A percentile compares a stretch with the other conserved stretches of the same genome.
Evolutionary conservation across 2,888 invertebrate species (phyloP).

Genomic region (Diloba caeruleocephala): DNA sequence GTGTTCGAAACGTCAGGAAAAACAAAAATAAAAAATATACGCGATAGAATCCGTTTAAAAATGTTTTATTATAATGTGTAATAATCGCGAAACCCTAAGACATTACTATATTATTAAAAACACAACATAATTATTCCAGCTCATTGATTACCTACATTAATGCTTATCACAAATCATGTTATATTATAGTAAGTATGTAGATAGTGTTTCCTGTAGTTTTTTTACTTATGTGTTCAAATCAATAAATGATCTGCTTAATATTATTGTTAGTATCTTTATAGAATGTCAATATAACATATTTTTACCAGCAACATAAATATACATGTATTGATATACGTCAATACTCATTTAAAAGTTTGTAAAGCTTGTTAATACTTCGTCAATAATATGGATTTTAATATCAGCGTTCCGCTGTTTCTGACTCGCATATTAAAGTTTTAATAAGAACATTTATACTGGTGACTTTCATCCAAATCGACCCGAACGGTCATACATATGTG

Average conservation of each 20-base stretch:
- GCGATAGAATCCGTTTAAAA: too few relatives aligned
- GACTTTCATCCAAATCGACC: constrained; percentile 14
- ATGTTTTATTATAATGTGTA: too few relatives aligned
- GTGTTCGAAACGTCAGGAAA: too few relatives aligned
- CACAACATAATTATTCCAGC: too few relatives aligned
- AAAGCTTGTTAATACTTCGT: constrained; percentile 42
- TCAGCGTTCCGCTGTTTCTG: constrained; percentile 15
- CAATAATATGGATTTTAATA: constrained; percentile 28
- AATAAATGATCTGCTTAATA: constrained; percentile 27
- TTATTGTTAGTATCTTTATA: constrained; percentile 5
- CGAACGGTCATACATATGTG: constrained; percentile 11
- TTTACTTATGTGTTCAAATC: constrained; percentile 11
- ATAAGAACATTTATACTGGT: constrained; percentile 21
- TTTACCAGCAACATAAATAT: constrained; percentile 17
- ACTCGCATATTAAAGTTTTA: constrained; percentile 26
- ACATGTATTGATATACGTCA: constrained; percentile 26
- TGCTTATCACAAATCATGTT: too few relatives aligned
- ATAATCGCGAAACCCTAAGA: too few relatives aligned
- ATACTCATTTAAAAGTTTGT: constrained; percentile 41
- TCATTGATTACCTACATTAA: too few relatives aligned
- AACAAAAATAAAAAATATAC: too few relatives aligned
- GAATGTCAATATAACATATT: constrained; percentile 16
- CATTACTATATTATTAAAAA: too few relatives aligned
- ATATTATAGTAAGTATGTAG: background rate
- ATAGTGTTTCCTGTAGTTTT: background rate